Evolutionary conservation across 1,140 invertebrate species (phyloP).

Genomic region (Ylistrum balloti): DNA sequence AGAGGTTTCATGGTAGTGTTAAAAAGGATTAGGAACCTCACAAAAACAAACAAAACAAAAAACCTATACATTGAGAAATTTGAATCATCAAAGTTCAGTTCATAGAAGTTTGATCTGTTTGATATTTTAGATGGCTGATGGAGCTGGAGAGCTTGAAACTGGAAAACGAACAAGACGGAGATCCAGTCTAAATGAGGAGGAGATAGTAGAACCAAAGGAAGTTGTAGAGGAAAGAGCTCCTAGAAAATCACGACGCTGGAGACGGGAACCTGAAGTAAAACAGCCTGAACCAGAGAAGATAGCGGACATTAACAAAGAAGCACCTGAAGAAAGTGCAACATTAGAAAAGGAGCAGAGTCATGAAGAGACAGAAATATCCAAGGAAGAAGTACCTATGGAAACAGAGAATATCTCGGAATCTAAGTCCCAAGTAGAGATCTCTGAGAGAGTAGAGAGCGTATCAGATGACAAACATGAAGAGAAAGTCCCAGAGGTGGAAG

Average conservation of each 20-base stretch:
- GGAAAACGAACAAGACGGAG: conserved; percentile 46
- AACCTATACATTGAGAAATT: too few relatives aligned
- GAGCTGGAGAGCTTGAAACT: conserved; percentile 26
- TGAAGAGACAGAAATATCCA: conserved; percentile 27
- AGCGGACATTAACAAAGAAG: conserved; percentile 39
- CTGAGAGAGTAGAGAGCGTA: conserved; percentile 30
- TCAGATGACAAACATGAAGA: conserved; percentile 2
- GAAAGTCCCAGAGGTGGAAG: not conserved
- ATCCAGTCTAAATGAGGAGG: conserved; percentile 46
- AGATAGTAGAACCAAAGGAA: conserved; percentile 47
- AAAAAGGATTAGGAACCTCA: too few relatives aligned
- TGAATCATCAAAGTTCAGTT: too few relatives aligned
- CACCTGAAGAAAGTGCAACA: not conserved
- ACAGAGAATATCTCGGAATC: not conserved
- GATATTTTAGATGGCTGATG: not conserved
- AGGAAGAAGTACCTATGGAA: not conserved
- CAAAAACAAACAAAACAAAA: too few relatives aligned
- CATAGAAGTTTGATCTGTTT: too few relatives aligned
- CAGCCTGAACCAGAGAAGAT: conserved; percentile 44
- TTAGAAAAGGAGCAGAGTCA: conserved; percentile 42
- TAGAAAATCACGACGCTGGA: conserved; percentile 41
- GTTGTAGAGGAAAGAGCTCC: conserved; percentile 42
- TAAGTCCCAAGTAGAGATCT: not conserved
- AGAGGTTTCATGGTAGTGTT: too few relatives aligned
- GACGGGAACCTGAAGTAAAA: conserved; percentile 48